These are phyloP conservation scores for Lycopodina hypogea DNA, from an alignment of 37 sponge, comb jelly and placozoan genomes.

Conservation along the genomic window DNA sequence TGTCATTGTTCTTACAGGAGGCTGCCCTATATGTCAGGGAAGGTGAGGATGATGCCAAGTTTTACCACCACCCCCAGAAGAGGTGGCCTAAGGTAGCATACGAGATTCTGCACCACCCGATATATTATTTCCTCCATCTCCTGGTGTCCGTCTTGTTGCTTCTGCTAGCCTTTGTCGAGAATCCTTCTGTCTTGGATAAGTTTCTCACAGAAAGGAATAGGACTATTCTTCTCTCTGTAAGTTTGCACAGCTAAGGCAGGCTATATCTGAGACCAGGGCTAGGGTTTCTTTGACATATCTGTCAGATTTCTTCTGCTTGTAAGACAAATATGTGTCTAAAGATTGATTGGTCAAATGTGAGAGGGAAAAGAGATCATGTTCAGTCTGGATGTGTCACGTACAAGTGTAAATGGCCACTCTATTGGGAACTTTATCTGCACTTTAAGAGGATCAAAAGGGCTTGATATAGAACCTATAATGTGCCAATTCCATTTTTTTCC, in stretches of 20 bases:
- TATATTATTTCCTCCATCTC: constrained; percentile 42
- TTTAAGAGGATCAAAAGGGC: too few species aligned
- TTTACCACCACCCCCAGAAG: constrained; percentile 44
- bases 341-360: too few species aligned
- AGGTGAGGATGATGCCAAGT: constrained; percentile 82
- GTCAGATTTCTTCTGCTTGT: too few species aligned
- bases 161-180: constrained; percentile 65
- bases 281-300: too few species aligned
- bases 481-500: too few species aligned
- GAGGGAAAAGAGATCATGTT: neutral
- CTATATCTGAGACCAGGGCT: too few species aligned
- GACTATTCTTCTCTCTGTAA: neutral
- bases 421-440: too few species aligned
- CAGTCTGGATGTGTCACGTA: too few species aligned
- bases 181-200: constrained; percentile 29
- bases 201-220: neutral
- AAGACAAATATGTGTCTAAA: too few species aligned
- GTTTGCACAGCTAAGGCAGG: neutral
- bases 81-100: constrained; percentile 60
- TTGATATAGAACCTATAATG: too few species aligned
- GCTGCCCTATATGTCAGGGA: constrained; percentile 74
- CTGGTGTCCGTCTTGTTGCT: constrained; percentile 45
- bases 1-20: constrained; percentile 35
- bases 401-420: too few species aligned
- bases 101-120: constrained; percentile 66